Percentiles rank a stretch among this genome's conserved stretches.
phyloP scores from a whole-genome alignment of 2,113 vertebrate species.

The Percopsis transmontana region DNA sequence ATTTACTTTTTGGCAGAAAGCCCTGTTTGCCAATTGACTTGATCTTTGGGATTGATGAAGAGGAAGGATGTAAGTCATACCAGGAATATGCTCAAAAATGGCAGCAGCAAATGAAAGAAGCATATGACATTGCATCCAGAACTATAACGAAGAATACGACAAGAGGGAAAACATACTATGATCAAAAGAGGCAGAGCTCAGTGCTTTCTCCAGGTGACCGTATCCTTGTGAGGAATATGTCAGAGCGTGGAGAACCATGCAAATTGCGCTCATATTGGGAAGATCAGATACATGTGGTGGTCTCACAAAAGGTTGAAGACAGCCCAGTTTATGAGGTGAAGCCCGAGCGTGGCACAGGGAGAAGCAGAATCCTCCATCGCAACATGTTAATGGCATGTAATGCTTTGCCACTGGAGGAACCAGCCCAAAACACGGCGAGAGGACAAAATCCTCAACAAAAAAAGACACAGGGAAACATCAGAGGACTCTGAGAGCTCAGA shows the following conservation, averaged over 20 bases:
- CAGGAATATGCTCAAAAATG: neutral
- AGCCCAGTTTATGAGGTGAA: constrained; percentile 5
- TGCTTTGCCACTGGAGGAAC: constrained; percentile 1
- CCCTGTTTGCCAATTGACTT: neutral
- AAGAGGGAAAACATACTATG: neutral
- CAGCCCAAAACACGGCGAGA: neutral
- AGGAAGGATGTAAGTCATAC: neutral
- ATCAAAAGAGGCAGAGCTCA: neutral
- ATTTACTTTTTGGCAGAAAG: neutral
- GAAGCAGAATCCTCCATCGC: constrained; percentile 8
- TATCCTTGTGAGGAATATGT: neutral
- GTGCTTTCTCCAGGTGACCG: neutral
- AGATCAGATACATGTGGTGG: neutral
- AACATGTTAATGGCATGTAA: constrained; percentile 18
- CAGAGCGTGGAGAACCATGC: neutral
- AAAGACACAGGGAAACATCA: neutral
- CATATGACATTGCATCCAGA: neutral
- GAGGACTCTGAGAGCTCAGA: constrained; percentile 11
- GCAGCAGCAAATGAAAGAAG: neutral
- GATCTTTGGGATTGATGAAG: neutral
- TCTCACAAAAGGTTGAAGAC: neutral
- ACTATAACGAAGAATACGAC: neutral
- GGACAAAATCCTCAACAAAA: neutral
- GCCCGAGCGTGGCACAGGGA: neutral
- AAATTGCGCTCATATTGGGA: neutral